Conservation (phyloP, 2,888 invertebrate species). For the Chesias legatella region DNA sequence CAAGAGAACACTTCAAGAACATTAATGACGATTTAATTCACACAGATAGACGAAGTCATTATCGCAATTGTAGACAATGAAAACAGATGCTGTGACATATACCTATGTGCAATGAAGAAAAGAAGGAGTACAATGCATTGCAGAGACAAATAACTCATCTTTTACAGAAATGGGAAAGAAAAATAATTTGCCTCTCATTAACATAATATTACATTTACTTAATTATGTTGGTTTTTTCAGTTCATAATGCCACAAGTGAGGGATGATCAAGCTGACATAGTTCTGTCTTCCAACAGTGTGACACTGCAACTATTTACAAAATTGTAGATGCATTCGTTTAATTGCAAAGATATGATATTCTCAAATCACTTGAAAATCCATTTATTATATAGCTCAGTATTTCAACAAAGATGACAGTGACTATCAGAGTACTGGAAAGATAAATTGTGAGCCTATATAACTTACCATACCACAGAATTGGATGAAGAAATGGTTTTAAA, state of each 20-base stretch:
- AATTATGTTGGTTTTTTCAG: constrained; percentile 45
- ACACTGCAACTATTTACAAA: constrained; percentile 76
- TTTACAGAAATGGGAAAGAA: too few species aligned
- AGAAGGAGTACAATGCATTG: too few species aligned
- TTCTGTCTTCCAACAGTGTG: constrained; percentile 75
- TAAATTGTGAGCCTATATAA: constrained; percentile 64
- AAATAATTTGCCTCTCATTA: too few species aligned
- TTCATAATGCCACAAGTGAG: constrained; percentile 76
- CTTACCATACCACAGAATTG: constrained; percentile 60
- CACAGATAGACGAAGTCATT: too few species aligned
- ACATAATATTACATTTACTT: constrained; percentile 38
- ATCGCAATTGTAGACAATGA: too few species aligned
- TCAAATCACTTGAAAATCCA: constrained; percentile 69
- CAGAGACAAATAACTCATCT: too few species aligned
- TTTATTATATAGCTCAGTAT: constrained; percentile 56
- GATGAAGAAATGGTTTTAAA: constrained; percentile 51
- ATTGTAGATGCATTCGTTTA: constrained; percentile 69
- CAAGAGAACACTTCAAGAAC: too few species aligned
- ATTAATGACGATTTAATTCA: too few species aligned
- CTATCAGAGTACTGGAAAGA: constrained; percentile 60
- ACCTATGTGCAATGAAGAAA: too few species aligned
- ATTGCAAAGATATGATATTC: constrained; percentile 74
- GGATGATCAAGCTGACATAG: constrained; percentile 76
- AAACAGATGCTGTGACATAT: too few species aligned
- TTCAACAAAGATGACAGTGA: constrained; percentile 70